Conservation (phyloP, 2,888 invertebrate species). For the Pantelozetes paolii region DNA sequence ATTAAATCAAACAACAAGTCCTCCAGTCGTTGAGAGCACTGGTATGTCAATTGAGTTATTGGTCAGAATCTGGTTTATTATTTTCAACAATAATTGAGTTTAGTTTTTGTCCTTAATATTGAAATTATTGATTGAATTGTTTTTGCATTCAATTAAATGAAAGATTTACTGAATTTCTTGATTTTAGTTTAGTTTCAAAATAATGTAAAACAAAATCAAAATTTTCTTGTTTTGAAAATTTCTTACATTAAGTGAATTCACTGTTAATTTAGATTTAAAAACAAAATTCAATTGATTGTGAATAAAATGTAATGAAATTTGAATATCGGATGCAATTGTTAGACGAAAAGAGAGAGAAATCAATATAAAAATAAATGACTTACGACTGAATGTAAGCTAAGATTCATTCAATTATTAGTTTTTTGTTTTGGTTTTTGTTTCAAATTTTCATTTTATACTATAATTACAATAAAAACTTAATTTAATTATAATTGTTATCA, state of each 20-base stretch:
- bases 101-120: no score
- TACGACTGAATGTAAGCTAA: constrained; percentile 25
- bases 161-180: no score
- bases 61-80: no score
- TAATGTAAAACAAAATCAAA: neutral
- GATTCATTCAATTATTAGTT: constrained; percentile 11
- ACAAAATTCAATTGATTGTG: neutral
- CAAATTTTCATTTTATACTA: no score
- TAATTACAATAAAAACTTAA: constrained; percentile 27
- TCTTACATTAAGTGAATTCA: neutral
- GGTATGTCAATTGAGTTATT: no score
- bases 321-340: neutral
- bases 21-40: neutral
- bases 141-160: no score
- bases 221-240: neutral
- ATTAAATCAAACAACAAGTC: constrained; percentile 2
- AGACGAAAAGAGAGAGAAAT: neutral
- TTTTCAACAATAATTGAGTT: no score
- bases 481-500: constrained; percentile 9
- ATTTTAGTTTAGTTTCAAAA: no score
- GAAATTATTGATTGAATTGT: no score
- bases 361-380: constrained; percentile 35
- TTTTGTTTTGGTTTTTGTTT: no score
- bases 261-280: neutral
- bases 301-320: neutral